Conservation (phyloP, 2,797 vertebrate species). For the Acrossocheilus fasciatus region DNA sequence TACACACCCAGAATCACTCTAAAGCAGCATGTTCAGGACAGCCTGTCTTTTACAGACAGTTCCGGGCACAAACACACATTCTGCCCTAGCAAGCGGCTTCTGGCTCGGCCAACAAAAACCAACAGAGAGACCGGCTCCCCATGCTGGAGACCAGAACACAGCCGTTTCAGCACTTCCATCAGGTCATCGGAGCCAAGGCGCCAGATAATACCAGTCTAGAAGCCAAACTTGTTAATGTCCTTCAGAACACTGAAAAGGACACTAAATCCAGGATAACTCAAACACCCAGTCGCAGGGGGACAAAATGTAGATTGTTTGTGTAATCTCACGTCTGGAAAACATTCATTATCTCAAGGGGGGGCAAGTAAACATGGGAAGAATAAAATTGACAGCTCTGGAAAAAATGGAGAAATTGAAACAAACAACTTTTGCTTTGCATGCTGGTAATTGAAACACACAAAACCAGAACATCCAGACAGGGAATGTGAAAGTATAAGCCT, state of each 20-base stretch:
- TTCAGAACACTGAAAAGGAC: background rate
- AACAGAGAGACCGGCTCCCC: slow-evolving; percentile 4
- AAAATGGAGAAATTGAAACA: background rate
- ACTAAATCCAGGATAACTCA: slow-evolving; percentile 1
- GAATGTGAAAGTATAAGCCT: background rate
- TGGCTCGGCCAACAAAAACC: slow-evolving; percentile 27
- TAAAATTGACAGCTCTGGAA: background rate
- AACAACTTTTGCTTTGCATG: background rate
- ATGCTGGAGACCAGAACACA: background rate
- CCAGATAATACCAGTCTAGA: slow-evolving; percentile 1
- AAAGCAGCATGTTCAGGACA: slow-evolving; percentile 30
- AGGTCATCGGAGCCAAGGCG: background rate
- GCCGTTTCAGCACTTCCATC: background rate
- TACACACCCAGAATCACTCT: slow-evolving; percentile 37
- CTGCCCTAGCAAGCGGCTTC: slow-evolving; percentile 13
- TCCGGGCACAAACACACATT: slow-evolving; percentile 44
- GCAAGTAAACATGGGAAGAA: background rate
- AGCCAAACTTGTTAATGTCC: slow-evolving; percentile 18
- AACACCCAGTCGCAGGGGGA: background rate
- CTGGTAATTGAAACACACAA: background rate
- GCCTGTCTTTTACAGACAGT: slow-evolving; percentile 47
- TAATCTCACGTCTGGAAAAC: slow-evolving; percentile 14
- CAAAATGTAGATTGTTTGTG: background rate
- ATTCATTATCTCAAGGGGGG: background rate
- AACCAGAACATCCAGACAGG: background rate